These are phyloP conservation scores for Heliconius hermathena DNA, from an alignment of 1,140 invertebrate species.

Conservation along the genomic window DNA sequence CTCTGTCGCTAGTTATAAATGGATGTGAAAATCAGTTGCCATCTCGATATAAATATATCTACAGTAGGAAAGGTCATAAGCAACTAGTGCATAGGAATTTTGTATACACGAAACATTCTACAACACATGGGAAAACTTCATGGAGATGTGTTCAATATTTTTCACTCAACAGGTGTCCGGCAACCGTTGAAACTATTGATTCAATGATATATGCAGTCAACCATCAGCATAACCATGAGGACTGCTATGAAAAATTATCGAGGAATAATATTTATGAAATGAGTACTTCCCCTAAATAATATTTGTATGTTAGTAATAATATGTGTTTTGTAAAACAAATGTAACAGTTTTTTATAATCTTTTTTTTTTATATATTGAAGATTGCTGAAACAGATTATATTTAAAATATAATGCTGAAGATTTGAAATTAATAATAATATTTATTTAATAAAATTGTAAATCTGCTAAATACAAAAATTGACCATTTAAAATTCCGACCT, in stretches of 20 bases:
- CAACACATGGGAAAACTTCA: constrained; percentile 79
- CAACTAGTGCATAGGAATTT: constrained; percentile 81
- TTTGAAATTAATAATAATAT: not conserved
- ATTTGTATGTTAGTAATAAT: not conserved
- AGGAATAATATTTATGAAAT: constrained; percentile 81
- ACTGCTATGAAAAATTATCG: constrained; percentile 75
- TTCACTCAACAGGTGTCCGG: constrained; percentile 77
- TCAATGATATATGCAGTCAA: constrained; percentile 77
- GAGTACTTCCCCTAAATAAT: constrained; percentile 55
- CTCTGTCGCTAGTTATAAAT: constrained; percentile 73
- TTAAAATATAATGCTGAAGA: not conserved
- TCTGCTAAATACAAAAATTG: not conserved
- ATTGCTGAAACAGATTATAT: not conserved
- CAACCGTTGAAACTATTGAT: constrained; percentile 79
- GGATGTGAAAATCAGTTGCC: constrained; percentile 66
- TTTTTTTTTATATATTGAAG: not conserved
- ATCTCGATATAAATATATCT: constrained; percentile 78
- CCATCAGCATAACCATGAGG: constrained; percentile 79
- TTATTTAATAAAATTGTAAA: not conserved
- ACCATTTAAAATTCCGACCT: not conserved
- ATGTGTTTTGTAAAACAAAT: not conserved
- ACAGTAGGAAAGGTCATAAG: constrained; percentile 80
- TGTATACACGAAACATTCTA: constrained; percentile 81
- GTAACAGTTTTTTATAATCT: not conserved
- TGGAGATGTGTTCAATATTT: constrained; percentile 81